Evolutionary conservation across 2,888 invertebrate genomes (phyloP), one percentile per base, ranked within the genome.

Genomic region (Scaptomyza caliginosa): DNA sequence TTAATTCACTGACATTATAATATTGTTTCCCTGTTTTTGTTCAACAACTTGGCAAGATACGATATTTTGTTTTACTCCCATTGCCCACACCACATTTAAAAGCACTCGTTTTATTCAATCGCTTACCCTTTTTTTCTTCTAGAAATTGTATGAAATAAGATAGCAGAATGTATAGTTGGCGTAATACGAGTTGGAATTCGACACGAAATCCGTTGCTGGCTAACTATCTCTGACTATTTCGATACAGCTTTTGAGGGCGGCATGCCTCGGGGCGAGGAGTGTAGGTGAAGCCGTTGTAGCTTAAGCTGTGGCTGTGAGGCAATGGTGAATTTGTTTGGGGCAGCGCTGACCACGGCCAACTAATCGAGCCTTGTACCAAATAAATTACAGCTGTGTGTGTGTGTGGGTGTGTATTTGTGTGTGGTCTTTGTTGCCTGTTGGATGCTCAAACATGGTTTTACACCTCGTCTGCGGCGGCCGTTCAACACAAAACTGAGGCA

Each of bases 381-480:
- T 70, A 56, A 56, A 60, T 60, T 54, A 67, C 58, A 21, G 7
- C 26, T 26, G 7, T 28, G 19, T 48, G 21, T 24, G 21, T 43
- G 19, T 23, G 16, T 36, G 16, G 7, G 1, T 24, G 10, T 49
- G 28, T 28, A 10, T 19, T 24, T 26, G 36, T 11, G 13, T 26
- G 32, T 42, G 21, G 45, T 39, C 50, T 59, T 54, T 65, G 58
- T 56, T 66, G 48, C 43, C 36, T 55, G 60, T 48, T 60, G 60
- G 52, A 60, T 46, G 45, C 38, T 60, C 52, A 77, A 84, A 77
- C 80, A 79, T 64, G 76, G 73, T 71, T 82, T 79, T 79, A 75
- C 83, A 85, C 79, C 86, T 85, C 73, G 64, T 52, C 60, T 70
- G 62, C 66, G 58, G 54, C 40, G 42, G 52, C 55, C 52, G 62